Conservation (phyloP, 2,888 invertebrate species). For the Lepas anatifera region DNA sequence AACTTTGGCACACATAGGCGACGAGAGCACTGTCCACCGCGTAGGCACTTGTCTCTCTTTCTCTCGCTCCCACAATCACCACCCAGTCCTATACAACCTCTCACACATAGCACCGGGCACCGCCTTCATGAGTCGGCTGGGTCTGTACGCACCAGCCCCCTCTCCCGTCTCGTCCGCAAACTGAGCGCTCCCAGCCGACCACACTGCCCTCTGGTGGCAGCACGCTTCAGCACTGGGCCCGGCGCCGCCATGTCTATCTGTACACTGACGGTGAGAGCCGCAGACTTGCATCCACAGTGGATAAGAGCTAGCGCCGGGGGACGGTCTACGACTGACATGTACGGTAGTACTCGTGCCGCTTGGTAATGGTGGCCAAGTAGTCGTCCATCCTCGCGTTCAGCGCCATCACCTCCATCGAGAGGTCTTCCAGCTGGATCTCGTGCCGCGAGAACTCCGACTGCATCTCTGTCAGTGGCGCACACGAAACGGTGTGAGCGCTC, state of each 20-base stretch:
- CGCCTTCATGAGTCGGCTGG: too few species aligned
- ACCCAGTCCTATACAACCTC: not conserved
- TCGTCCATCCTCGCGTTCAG: conserved; percentile 49
- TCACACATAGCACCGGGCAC: too few species aligned
- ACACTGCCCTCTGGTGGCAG: not conserved
- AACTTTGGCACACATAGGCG: conserved; percentile 13
- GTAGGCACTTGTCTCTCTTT: not conserved
- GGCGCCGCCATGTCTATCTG: too few species aligned
- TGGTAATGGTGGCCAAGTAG: conserved; percentile 48
- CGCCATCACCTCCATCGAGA: conserved; percentile 47
- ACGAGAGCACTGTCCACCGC: too few species aligned
- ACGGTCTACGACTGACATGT: conserved; percentile 36
- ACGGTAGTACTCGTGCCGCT: conserved; percentile 48
- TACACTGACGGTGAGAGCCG: too few species aligned
- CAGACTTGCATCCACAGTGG: too few species aligned
- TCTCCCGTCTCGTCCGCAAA: not conserved
- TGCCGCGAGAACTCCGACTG: conserved; percentile 54
- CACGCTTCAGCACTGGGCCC: not conserved
- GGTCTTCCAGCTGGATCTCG: conserved; percentile 45
- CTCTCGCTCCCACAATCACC: too few species aligned
- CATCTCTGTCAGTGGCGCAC: conserved; percentile 36
- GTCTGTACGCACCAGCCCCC: too few species aligned
- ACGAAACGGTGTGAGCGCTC: not conserved
- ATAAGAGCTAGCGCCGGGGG: too few species aligned
- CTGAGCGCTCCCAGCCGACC: not conserved